Evolutionary conservation across 2,888 invertebrate genomes (phyloP).

Genomic region (Ypsolopha sequella): DNA sequence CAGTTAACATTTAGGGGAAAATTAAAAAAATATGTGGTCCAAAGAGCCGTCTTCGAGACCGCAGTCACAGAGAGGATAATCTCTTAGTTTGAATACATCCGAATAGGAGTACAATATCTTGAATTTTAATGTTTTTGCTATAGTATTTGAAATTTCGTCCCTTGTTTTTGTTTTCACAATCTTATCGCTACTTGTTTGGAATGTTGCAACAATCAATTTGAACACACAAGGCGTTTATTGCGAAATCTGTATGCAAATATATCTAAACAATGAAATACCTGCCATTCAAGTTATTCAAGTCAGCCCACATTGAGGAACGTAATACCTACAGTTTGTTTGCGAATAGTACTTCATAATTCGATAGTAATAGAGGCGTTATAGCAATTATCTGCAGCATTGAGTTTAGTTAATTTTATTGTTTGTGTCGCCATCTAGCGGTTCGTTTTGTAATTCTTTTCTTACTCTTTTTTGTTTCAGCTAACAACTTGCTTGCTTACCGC

Average conservation of each 20-base stretch:
- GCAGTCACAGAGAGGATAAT: too few relatives aligned
- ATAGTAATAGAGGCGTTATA: not conserved
- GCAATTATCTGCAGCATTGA: not conserved
- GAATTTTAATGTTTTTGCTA: not conserved
- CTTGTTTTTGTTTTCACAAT: not conserved
- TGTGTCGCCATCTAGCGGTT: too few relatives aligned
- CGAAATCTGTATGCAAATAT: constrained; percentile 37
- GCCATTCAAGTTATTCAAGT: constrained; percentile 17
- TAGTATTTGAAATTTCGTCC: too few relatives aligned
- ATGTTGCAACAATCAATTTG: constrained; percentile 15
- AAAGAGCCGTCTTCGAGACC: too few relatives aligned
- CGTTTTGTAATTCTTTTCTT: too few relatives aligned
- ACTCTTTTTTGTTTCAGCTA: too few relatives aligned
- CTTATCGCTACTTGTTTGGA: not conserved
- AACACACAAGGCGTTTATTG: constrained; percentile 19
- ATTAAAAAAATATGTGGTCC: too few relatives aligned
- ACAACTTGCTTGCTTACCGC: too few relatives aligned
- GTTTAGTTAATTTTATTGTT: not conserved
- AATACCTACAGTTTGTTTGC: not conserved
- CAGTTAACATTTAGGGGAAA: too few relatives aligned
- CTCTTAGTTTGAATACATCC: too few relatives aligned
- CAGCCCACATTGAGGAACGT: constrained; percentile 28
- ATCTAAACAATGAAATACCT: constrained; percentile 32
- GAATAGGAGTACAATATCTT: too few relatives aligned
- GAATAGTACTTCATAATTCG: not conserved